Evolutionary conservation across 2,888 invertebrate species (phyloP).

Genomic region (Exephanes ischioxanthus): DNA sequence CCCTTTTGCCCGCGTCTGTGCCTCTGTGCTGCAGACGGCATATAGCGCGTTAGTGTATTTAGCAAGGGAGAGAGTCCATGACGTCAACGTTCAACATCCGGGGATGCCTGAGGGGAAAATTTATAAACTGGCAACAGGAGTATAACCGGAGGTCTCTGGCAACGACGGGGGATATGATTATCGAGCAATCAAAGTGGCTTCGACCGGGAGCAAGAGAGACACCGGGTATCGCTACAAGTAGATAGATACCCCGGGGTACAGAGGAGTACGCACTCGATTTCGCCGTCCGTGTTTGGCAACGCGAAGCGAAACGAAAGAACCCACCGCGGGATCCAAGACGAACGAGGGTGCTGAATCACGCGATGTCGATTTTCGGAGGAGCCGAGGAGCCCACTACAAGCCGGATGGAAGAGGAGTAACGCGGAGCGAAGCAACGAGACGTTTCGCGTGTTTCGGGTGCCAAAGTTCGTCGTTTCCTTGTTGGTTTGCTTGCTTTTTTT

Average conservation of each 20-base stretch:
- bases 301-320: slow-evolving; percentile 6
- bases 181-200: slow-evolving; percentile 40
- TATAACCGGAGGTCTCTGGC: slow-evolving; percentile 21
- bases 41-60: background rate
- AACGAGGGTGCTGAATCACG: slow-evolving; percentile 70
- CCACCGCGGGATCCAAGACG: slow-evolving; percentile 69
- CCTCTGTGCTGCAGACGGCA: slow-evolving; percentile 30
- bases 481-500: slow-evolving; percentile 47
- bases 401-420: slow-evolving; percentile 45
- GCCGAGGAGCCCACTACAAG: background rate
- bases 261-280: slow-evolving; percentile 10
- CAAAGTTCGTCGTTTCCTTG: slow-evolving; percentile 67
- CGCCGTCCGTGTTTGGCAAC: background rate
- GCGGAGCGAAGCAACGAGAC: slow-evolving; percentile 65
- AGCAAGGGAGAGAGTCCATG: background rate
- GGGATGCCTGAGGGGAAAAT: slow-evolving; percentile 23
- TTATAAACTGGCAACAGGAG: slow-evolving; percentile 15
- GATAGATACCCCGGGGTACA: background rate
- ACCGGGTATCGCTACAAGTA: background rate
- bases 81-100: slow-evolving; percentile 49
- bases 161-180: slow-evolving; percentile 55
- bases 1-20: slow-evolving; percentile 47
- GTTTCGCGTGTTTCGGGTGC: slow-evolving; percentile 74
- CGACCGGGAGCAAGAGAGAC: slow-evolving; percentile 24
- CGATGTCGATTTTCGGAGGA: slow-evolving; percentile 73